Conservation (phyloP, 2,113 vertebrate species). For the Sialia sialis region DNA sequence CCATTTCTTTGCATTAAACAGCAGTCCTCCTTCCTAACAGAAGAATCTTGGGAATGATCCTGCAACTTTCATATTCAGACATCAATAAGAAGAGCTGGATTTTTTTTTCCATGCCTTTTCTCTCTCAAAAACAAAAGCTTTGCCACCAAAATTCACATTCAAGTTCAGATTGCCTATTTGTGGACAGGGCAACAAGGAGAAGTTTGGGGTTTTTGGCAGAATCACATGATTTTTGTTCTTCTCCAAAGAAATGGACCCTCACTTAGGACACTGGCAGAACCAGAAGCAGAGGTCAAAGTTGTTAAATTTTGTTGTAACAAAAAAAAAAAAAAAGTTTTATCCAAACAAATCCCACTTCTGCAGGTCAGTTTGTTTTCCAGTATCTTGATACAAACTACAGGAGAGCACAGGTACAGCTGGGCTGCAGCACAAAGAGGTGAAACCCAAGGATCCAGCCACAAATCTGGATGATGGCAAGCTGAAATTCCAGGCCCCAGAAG, state of each 20-base stretch:
- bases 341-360: conserved; percentile 17
- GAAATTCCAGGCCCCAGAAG: conserved; percentile 37
- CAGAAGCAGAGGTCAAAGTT: conserved; percentile 37
- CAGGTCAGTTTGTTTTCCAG: conserved; percentile 50
- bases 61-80: neutral
- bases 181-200: conserved; percentile 29
- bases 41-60: conserved; percentile 25
- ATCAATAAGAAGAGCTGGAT: neutral
- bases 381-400: conserved; percentile 44
- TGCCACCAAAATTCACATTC: conserved; percentile 63
- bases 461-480: conserved; percentile 25
- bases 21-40: neutral
- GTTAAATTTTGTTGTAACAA: neutral
- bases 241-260: conserved; percentile 30
- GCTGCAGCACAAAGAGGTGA: conserved; percentile 15
- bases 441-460: conserved; percentile 28
- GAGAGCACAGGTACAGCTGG: conserved; percentile 31
- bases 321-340: neutral
- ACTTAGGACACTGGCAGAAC: conserved; percentile 20
- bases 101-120: neutral
- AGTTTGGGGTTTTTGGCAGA: conserved; percentile 29
- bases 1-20: neutral
- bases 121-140: conserved; percentile 11
- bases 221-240: conserved; percentile 33
- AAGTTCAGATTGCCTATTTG: conserved; percentile 33